These are phyloP conservation scores for Thunnus albacares DNA, from an alignment of 2,797 vertebrate species.

Conservation along the genomic window DNA sequence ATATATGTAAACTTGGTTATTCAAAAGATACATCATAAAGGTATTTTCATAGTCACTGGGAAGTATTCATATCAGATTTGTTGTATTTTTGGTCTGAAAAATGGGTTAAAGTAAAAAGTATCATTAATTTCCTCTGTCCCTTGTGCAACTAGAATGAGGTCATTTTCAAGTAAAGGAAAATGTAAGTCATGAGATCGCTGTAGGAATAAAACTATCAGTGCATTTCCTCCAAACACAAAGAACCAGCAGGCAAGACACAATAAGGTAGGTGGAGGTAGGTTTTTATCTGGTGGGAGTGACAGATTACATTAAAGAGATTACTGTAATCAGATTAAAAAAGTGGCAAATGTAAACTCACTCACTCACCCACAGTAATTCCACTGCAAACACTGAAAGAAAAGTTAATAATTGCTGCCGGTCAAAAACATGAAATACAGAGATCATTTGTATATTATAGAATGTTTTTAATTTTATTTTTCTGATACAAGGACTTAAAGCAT, in stretches of 20 bases:
- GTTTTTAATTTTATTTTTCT: neutral
- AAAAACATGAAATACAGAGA: neutral
- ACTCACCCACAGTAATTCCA: constrained; percentile 15
- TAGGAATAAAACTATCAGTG: neutral
- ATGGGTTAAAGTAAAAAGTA: neutral
- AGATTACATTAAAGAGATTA: constrained; percentile 31
- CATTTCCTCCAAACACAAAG: neutral
- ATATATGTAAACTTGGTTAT: neutral
- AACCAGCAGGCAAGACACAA: neutral
- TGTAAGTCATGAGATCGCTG: too few relatives aligned
- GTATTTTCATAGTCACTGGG: too few relatives aligned
- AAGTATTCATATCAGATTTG: neutral
- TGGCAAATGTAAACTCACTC: neutral
- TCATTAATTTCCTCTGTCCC: neutral
- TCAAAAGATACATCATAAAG: too few relatives aligned
- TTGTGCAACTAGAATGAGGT: neutral
- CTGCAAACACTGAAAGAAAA: neutral
- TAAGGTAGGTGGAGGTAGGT: neutral
- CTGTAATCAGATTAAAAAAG: constrained; percentile 15
- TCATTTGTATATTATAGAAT: neutral
- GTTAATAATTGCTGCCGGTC: neutral
- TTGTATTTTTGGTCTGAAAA: neutral
- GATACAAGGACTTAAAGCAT: too few relatives aligned
- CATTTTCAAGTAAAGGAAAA: neutral
- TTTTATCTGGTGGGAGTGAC: neutral